Base-by-base conservation (phyloP, 2,888 invertebrate species). In the Rhingia rostrata region DNA sequence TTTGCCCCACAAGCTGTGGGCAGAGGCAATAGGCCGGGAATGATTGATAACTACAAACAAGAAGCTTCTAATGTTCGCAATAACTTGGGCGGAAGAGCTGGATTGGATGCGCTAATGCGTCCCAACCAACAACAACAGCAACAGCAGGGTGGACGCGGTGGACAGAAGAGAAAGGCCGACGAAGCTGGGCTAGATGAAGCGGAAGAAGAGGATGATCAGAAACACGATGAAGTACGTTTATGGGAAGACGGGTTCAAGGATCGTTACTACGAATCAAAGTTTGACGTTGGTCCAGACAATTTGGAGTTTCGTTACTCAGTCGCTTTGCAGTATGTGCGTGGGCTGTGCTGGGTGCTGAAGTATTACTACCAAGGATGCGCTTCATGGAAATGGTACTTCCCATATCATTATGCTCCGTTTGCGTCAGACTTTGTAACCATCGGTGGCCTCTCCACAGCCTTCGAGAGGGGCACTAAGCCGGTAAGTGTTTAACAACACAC, bases 311-410 rank as follows among this genome's bases (percentile, higher is more conserved):
- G 99, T 93, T 95, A 96, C 90, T 95, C 95, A 88, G 98, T 99
- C 47, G 98, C 97, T 3, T 93, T 96, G 60, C 98, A 99, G 90
- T 99, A 99, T 92, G 98, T 98, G 3, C 94, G 96, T 64, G 99
- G 99, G 0, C 93, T 99, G 61, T 98, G 98, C 92, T 99, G 99
- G 99, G 99, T 99, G 72, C 93, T 99, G 35, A 95, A 97, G 87
- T 99, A 99, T 92, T 99, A 99, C 92, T 99, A 99, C 92, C 99
- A 99, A 94, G 99, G 99, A 66, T 99, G 99, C 92, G 97, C 98
- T 41, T 98, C 97, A 14, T 99, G 99, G 99, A 97, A 99, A 92
- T 99, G 99, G 99, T 99, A 98, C 93, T 99, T 98, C 92, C 99
- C 99, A 0, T 99, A 98, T 92, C 99, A 99, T 92, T 99, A 99